phyloP scores from a whole-genome alignment of 2,888 invertebrate species.

The Harpagoxenus sublaevis region DNA sequence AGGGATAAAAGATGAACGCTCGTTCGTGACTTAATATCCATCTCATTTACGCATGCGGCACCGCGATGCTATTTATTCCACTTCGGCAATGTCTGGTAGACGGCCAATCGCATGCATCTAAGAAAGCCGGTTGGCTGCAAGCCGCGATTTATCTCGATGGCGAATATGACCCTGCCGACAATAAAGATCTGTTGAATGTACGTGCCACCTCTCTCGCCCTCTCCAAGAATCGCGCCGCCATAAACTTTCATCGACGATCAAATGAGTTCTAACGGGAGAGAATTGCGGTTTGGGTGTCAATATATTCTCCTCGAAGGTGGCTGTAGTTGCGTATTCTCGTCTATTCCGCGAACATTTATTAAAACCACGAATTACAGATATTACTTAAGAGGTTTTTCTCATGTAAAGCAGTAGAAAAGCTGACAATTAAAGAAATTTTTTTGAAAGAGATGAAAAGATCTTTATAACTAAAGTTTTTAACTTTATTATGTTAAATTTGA shows the following conservation, averaged over 20 bases:
- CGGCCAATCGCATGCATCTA: constrained; percentile 76
- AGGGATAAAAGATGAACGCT: constrained; percentile 75
- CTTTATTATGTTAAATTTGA: too few relatives aligned
- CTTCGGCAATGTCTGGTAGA: constrained; percentile 78
- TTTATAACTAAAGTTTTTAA: too few relatives aligned
- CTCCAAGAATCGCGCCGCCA: neutral
- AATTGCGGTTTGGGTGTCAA: constrained; percentile 36
- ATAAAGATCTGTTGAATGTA: constrained; percentile 61
- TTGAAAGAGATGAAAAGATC: neutral
- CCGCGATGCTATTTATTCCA: constrained; percentile 79
- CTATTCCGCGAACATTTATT: constrained; percentile 6
- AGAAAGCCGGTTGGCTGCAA: constrained; percentile 55
- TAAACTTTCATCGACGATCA: constrained; percentile 41
- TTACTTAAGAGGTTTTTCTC: neutral
- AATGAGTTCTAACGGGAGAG: constrained; percentile 29
- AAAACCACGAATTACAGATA: neutral
- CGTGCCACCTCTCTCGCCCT: constrained; percentile 2
- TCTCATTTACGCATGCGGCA: constrained; percentile 81
- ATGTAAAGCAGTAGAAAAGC: neutral
- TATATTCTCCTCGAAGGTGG: neutral
- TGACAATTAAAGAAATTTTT: neutral
- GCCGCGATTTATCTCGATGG: constrained; percentile 65
- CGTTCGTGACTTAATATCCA: constrained; percentile 81
- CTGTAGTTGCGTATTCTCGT: neutral
- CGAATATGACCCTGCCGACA: constrained; percentile 63